A percentile compares a stretch with the other conserved stretches of the same genome.
Evolutionary conservation across 1,140 invertebrate species (phyloP).

Genomic region (Propsilocerus akamusi): DNA sequence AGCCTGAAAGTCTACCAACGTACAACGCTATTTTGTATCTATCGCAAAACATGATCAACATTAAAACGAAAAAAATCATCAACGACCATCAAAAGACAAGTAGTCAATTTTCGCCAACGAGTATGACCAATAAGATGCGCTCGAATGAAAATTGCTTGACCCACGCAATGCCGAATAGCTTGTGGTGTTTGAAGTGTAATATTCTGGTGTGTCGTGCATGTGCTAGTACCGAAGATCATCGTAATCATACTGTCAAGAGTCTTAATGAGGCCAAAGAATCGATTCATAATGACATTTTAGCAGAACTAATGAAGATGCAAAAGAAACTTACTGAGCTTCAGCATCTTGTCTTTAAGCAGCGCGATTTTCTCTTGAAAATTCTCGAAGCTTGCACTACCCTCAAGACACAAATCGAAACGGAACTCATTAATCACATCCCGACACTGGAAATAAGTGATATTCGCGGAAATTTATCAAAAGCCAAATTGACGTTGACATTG

Average conservation of each 20-base stretch:
- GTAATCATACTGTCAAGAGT: constrained; percentile 43
- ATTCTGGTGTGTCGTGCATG: constrained; percentile 43
- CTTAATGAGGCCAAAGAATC: constrained; percentile 45
- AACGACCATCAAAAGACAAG: constrained; percentile 10
- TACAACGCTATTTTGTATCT: constrained; percentile 40
- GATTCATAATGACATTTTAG: constrained; percentile 37
- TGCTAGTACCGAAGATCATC: constrained; percentile 39
- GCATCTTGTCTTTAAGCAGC: constrained; percentile 41
- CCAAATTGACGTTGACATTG: constrained; percentile 33
- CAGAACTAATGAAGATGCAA: constrained; percentile 26
- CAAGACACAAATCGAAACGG: constrained; percentile 50
- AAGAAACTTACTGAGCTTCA: constrained; percentile 40
- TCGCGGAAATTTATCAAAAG: constrained; percentile 37
- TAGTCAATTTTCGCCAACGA: constrained; percentile 12
- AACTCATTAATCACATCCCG: constrained; percentile 42
- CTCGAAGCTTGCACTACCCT: constrained; percentile 49
- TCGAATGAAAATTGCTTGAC: constrained; percentile 40
- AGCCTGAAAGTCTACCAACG: constrained; percentile 42
- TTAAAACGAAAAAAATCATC: constrained; percentile 24
- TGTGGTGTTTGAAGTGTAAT: constrained; percentile 53
- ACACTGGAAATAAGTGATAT: constrained; percentile 43
- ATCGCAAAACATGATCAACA: constrained; percentile 34
- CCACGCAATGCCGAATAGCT: constrained; percentile 47
- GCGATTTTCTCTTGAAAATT: constrained; percentile 50
- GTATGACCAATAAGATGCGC: constrained; percentile 11